Conservation (phyloP, 1,140 invertebrate genomes). For the Drosophila willistoni region DNA sequence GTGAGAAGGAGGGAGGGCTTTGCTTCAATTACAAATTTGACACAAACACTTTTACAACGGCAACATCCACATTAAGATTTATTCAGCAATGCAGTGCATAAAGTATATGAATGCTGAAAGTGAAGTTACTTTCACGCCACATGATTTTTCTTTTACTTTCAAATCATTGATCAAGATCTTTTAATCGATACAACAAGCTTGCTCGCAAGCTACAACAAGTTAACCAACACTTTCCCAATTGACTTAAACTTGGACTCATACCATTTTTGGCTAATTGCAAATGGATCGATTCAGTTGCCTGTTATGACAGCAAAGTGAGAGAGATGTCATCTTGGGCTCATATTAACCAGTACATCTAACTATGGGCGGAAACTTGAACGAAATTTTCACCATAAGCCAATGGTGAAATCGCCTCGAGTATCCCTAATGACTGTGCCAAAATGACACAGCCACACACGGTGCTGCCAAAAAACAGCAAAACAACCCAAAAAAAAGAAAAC, state of each 20-base stretch:
- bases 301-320: constrained; percentile 36
- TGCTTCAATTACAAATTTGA: constrained; percentile 76
- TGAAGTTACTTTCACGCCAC: constrained; percentile 73
- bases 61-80: constrained; percentile 40
- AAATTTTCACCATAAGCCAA: constrained; percentile 24
- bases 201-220: constrained; percentile 25
- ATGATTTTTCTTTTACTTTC: constrained; percentile 68
- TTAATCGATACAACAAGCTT: constrained; percentile 46
- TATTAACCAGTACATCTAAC: constrained; percentile 16
- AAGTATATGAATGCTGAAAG: constrained; percentile 40
- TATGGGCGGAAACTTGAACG: background rate
- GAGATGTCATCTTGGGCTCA: constrained; percentile 27
- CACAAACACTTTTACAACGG: constrained; percentile 54
- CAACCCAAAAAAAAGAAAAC: constrained; percentile 1
- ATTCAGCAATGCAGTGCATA: constrained; percentile 46
- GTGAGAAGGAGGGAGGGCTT: background rate
- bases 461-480: constrained; percentile 12
- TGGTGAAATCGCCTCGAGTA: constrained; percentile 64
- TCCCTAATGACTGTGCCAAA: constrained; percentile 63
- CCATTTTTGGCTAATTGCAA: constrained; percentile 69
- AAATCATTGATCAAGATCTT: constrained; percentile 77
- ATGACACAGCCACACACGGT: constrained; percentile 72
- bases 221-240: constrained; percentile 69
- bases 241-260: background rate
- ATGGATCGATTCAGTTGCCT: constrained; percentile 13